Base-by-base conservation (phyloP, 2,113 vertebrate genomes). In the Hucho hucho region DNA sequence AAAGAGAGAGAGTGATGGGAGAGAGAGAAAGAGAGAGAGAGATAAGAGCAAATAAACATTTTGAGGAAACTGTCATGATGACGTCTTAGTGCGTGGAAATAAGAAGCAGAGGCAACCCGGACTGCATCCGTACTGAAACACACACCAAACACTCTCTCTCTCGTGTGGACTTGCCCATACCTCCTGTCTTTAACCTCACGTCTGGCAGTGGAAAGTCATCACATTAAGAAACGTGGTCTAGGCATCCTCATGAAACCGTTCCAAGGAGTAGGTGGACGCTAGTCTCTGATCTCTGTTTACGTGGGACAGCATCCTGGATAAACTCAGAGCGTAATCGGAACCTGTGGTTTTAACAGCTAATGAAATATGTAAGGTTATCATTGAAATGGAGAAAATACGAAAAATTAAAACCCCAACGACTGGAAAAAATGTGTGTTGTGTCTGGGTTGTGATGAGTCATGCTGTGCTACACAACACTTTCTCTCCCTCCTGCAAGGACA, bases 391-490 rank as follows among this genome's bases (percentile, higher is more conserved):
- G 58, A 86, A 80, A 81, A 75, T 4, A 70, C 32, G 24, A 7
- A 75, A 24, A 79, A 4, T 0, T 9, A 64, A 37, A 75, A 74
- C 28, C 26, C 59, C 7, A 24, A 43, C 59, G 9, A 59, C 16
- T 77, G 87, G 86, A 83, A 87, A 73, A 84, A 76, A 73, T 58
- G 9, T 83, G 68, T 53, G 12, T 53, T 53, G 49, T 53, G 49
- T 14, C 37, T 63, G 64, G 22, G 13, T 6, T 26, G 25, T 58
- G 58, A 82, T 86, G 80, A 87, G 58, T 81, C 69, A 76, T 22
- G 67, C 5, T 37, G 65, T 67, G 72, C 86, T 90, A 80, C 75
- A 63, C 0, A 73, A 58, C 58, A 1, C 73, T 83, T 81, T 49
- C 2, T 72, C 13, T 20, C 25, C 67, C 25, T 28, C 13, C 2